Base-by-base conservation (phyloP, 2,113 vertebrate genomes). In the Melierax canorus region DNA sequence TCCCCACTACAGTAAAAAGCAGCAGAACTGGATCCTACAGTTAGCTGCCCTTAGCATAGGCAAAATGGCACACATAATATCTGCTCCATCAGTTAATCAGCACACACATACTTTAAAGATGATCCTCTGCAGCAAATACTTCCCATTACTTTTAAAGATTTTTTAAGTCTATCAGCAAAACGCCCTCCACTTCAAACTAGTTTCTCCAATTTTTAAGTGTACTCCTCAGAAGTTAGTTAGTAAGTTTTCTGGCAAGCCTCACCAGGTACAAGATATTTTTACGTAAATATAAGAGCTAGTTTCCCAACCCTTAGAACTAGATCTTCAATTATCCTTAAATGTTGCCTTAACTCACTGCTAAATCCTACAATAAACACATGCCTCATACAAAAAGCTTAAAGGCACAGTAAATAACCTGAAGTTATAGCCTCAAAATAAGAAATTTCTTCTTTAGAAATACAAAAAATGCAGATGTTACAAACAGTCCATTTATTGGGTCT, bases 401-500 rank as follows among this genome's bases (percentile, higher is more conserved):
- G 94, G 22, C 86, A 81, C 27, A 30, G 39, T 12, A 45, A 81
- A 60, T 15, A n/a, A 62, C 17, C 29, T 30, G 6, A 72, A 59
- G 13, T 29, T 36, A 22, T 0, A 2, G 7, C 53, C 67, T 71
- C 74, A 68, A 48, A 51, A 5, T 21, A 66, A 48, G 27, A 34
- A 41, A 64, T 45, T 66, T 66, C 63, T 19, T 19, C 67, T 82
- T 77, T 2, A 93, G 75, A 95, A 97, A 92, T n/a, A 95, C 63
- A 39, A 75, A 23, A 94, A 95, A 53, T 78, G 84, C 95, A 96
- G 84, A 89, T 97, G 95, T 98, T 98, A 99, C 97, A 99, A 99
- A 99, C 97, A 98, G 96, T 97, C 93, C 94, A 96, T 99, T 99
- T 99, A 99, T 98, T 99, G 97, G 88, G 92, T 93, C 97, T 98